Evolutionary conservation across 2,797 vertebrate genomes (phyloP).

Genomic region (Enoplosus armatus): DNA sequence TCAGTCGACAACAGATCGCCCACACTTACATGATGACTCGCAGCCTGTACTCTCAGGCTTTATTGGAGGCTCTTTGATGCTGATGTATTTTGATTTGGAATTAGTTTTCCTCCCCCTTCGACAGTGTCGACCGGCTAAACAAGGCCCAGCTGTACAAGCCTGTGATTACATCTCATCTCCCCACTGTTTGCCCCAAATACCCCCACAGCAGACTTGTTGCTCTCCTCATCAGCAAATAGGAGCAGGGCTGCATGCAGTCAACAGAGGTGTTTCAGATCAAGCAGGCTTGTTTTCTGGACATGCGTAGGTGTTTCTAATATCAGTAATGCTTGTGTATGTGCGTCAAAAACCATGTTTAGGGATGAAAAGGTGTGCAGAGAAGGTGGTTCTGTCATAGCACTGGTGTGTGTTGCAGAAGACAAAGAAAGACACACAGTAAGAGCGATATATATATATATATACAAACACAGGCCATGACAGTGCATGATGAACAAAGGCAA

Average conservation of each 20-base stretch:
- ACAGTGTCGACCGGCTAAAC: conserved; percentile 71
- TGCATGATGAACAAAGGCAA: neutral
- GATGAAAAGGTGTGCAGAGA: conserved; percentile 28
- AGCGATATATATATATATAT: neutral
- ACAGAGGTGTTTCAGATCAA: neutral
- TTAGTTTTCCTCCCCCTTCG: conserved; percentile 64
- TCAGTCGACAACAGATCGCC: conserved; percentile 1
- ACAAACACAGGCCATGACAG: neutral
- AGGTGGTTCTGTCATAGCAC: conserved; percentile 22
- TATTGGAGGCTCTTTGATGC: conserved; percentile 68
- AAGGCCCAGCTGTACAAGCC: conserved; percentile 81
- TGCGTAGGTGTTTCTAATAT: conserved; percentile 28
- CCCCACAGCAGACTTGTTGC: conserved; percentile 45
- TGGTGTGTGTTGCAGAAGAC: conserved; percentile 6
- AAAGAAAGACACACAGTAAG: neutral
- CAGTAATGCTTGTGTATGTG: conserved; percentile 11
- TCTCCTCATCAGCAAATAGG: conserved; percentile 33
- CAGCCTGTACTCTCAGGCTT: conserved; percentile 32
- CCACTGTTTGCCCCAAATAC: conserved; percentile 64
- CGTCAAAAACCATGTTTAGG: neutral
- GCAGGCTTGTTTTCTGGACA: conserved; percentile 10
- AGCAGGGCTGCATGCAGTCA: neutral
- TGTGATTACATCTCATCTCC: conserved; percentile 75
- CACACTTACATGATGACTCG: neutral
- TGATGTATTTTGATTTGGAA: conserved; percentile 79